Evolutionary conservation across 2,113 vertebrate genomes (phyloP), one percentile per base, ranked within the genome.

Genomic region (Mellivora capensis): DNA sequence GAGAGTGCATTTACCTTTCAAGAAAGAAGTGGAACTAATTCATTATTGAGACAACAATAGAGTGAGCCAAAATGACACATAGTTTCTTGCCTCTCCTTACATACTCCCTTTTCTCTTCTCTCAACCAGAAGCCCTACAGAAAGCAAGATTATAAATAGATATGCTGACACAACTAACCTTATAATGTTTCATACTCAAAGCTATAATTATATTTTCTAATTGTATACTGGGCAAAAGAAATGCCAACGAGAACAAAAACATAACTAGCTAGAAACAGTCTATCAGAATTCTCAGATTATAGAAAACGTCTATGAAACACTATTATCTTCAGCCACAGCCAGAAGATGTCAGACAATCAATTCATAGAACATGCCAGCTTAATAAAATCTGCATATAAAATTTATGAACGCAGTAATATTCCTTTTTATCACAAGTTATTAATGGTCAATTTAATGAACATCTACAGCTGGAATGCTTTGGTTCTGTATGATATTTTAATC

Each of bases 361-460:
- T 99, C 98, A 98, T 98, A 99, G 98, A 99, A 99, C 94, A 98
- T 98, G 98, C 97, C 98, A 98, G 98, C 98, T 98, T 99, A 99
- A 99, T 99, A 99, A 98, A 99, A 99, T 99, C 98, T 99, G 98
- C 98, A 99, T 99, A 98, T 97, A 98, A 98, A 99, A 98, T 99
- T 99, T 98, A 99, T 99, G 99, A 99, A 99, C 98, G 97, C 97
- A 98, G 98, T 98, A 98, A 98, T 99, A 99, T 98, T 99, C 98
- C 98, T 98, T 98, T 99, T 99, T 98, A 99, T 99, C 96, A 90
- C 97, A 98, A 98, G 97, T 98, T 99, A 98, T 99, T 99, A 99
- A 99, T 99, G 99, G 98, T 98, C 99, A 99, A 97, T 99, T 99
- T 99, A 99, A 99, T 99, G 98, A 99, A 99, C 98, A 99, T 98